Evolutionary conservation across 2,797 vertebrate species (phyloP).

Genomic region (Acrossocheilus wenchowensis): DNA sequence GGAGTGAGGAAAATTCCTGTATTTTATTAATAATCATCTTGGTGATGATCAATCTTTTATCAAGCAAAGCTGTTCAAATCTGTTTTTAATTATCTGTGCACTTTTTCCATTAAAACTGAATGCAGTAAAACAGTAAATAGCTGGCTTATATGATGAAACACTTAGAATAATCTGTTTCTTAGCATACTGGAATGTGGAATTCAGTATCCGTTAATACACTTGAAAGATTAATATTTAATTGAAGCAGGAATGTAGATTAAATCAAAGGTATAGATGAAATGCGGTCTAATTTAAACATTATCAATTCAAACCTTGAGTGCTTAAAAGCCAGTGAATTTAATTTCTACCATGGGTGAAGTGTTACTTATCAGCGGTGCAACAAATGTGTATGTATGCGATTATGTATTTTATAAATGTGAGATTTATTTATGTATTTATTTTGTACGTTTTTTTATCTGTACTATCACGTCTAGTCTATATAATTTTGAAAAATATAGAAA

Average conservation of each 20-base stretch:
- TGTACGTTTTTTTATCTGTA: neutral
- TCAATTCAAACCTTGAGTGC: slow-evolving; percentile 27
- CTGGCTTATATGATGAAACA: neutral
- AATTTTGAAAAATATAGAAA: neutral
- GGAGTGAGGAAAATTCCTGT: neutral
- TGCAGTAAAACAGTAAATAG: neutral
- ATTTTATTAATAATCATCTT: neutral
- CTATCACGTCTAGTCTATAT: neutral
- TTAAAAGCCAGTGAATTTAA: slow-evolving; percentile 15
- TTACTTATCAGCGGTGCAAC: slow-evolving; percentile 8
- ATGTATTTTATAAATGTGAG: too few species aligned
- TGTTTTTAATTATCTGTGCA: neutral
- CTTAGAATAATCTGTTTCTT: slow-evolving; percentile 28
- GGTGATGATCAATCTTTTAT: neutral
- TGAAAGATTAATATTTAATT: neutral
- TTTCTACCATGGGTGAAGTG: slow-evolving; percentile 33
- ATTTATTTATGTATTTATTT: neutral
- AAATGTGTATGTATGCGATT: neutral
- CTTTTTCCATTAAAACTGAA: slow-evolving; percentile 10
- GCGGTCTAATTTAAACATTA: slow-evolving; percentile 4
- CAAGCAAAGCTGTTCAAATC: neutral
- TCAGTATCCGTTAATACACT: slow-evolving; percentile 22
- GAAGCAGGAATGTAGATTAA: neutral
- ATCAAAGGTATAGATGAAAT: slow-evolving; percentile 15
- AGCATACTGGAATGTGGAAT: neutral